Percentiles rank a stretch among this genome's conserved stretches.
Conservation (phyloP, 2,888 invertebrate species). For the Iselma pallidipennis region DNA sequence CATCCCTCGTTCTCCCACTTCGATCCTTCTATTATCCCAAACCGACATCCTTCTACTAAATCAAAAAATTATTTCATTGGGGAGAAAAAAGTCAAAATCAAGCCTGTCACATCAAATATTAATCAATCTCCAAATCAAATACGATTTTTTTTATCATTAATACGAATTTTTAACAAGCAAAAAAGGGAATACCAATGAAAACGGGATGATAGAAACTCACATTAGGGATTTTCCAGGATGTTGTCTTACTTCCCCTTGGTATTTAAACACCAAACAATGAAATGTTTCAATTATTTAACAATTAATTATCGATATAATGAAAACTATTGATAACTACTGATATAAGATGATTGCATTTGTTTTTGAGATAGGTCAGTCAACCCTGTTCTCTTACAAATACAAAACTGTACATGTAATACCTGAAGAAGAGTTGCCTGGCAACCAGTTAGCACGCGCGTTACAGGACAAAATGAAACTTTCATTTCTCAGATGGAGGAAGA, state of each 20-base stretch:
- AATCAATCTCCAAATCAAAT: too few relatives aligned
- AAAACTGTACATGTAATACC: slow-evolving; percentile 15
- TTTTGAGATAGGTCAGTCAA: slow-evolving; percentile 32
- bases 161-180: too few relatives aligned
- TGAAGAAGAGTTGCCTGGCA: slow-evolving; percentile 24
- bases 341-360: slow-evolving; percentile 1
- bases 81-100: too few relatives aligned
- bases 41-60: too few relatives aligned
- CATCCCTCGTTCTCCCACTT: slow-evolving; percentile 16
- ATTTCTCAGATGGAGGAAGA: background rate
- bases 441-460: slow-evolving; percentile 18
- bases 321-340: background rate
- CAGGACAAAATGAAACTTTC: background rate
- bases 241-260: too few relatives aligned
- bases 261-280: background rate
- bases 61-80: too few relatives aligned
- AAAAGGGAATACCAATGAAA: too few relatives aligned
- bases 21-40: background rate
- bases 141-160: too few relatives aligned
- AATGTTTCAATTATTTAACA: background rate
- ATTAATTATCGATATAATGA: background rate
- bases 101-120: too few relatives aligned
- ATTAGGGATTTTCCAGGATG: too few relatives aligned
- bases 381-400: slow-evolving; percentile 6
- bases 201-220: too few relatives aligned